Evolutionary conservation across 2,113 vertebrate species (phyloP), one percentile per base, ranked within the genome.

Genomic region (Crotalus viridis): DNA sequence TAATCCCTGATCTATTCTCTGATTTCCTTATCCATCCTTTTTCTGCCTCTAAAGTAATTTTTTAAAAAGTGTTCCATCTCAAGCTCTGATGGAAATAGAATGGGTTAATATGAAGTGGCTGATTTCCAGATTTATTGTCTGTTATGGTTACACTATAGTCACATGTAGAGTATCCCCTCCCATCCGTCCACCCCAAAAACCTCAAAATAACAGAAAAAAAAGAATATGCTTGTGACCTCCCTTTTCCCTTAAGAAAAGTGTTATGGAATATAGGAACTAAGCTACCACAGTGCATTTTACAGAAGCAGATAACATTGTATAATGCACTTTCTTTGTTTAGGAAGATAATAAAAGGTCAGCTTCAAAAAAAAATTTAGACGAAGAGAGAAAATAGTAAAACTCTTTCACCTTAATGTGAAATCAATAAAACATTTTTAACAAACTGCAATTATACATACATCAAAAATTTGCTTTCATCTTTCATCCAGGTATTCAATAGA

Each of bases 401-500:
- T 8, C 15, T 89, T 93, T 59, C 19, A 21, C 9, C 51, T 2
- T 59, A 90, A 43, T 92, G 46, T 93, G 81, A 91, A 94, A 94
- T 90, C 85, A 92, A 10, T 89, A 8, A 94, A 95, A 93, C 57
- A 7, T 81, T 95, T 94, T 93, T 69, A 95, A 61, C 26, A 94
- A 93, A 74, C 5, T 90, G 1, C 92, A 95, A 94, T 21, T 92
- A 87, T 94, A 96, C 5, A 93, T 54, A 91, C 96, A 95, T 94
- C 7, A 94, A 88, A 96, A 91, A 1, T n/a, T 93, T 95, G 90
- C 54, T 93, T 94, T 97, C 55, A 89, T 90, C 92, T 56, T 96
- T 95, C 92, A 93, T 94, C 33, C 97, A 99, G 99, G 97, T 99
- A 99, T 96, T 99, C 99, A 0, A 99, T 99, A 94, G 99, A 99